A percentile compares a stretch with the other conserved stretches of the same genome.
phyloP scores from a whole-genome alignment of 2,888 invertebrate genomes.

The Hipparchia sbordonii region DNA sequence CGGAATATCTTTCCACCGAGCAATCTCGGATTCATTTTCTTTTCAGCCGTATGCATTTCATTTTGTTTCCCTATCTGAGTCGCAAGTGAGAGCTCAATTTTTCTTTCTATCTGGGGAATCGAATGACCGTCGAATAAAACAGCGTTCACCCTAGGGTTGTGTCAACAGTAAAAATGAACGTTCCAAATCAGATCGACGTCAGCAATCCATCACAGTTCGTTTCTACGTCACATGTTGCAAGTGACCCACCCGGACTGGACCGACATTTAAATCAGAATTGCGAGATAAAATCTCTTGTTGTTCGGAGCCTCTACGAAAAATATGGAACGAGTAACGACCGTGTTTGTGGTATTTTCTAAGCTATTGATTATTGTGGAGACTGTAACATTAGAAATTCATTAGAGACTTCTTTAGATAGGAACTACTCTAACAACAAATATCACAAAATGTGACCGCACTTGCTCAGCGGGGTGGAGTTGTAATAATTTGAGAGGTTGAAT shows the following conservation, averaged over 20 bases:
- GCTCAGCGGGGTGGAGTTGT: too few species aligned
- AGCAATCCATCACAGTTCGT: slow-evolving; percentile 19
- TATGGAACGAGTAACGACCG: not conserved
- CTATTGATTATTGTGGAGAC: too few species aligned
- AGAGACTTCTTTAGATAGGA: too few species aligned
- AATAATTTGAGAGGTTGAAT: too few species aligned
- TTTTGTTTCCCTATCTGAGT: slow-evolving; percentile 6
- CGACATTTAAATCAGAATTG: slow-evolving; percentile 12
- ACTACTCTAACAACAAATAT: too few species aligned
- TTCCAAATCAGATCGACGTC: slow-evolving; percentile 14
- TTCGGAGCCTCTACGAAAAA: not conserved
- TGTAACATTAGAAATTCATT: too few species aligned
- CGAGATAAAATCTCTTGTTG: slow-evolving; percentile 1
- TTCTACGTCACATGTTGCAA: slow-evolving; percentile 15
- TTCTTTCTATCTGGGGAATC: slow-evolving; percentile 5
- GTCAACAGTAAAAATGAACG: slow-evolving; percentile 18
- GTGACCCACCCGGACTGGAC: not conserved
- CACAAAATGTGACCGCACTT: too few species aligned
- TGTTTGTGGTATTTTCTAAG: too few species aligned
- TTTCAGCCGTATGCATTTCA: not conserved
- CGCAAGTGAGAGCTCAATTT: slow-evolving; percentile 1
- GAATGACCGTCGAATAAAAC: slow-evolving; percentile 10
- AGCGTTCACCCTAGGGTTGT: not conserved
- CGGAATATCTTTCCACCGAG: not conserved
- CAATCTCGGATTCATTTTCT: slow-evolving; percentile 9